Evolutionary conservation across 2,797 vertebrate genomes (phyloP).

Genomic region (Pipistrellus pygmaeus): DNA sequence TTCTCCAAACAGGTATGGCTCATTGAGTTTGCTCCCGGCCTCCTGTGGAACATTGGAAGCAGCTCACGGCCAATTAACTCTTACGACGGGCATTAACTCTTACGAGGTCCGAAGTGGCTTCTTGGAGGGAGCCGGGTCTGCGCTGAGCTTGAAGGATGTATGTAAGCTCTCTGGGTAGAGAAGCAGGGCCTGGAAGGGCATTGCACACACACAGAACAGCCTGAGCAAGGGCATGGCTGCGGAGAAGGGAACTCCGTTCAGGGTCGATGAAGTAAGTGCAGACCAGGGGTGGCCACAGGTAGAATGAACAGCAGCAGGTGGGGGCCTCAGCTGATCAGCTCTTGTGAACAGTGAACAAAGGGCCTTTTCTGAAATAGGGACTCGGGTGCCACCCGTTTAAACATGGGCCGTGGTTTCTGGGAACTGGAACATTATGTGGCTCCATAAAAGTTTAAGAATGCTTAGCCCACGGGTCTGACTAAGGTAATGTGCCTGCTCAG

Average conservation of each 20-base stretch:
- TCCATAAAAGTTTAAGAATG: neutral
- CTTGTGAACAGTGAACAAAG: neutral
- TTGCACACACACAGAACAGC: neutral
- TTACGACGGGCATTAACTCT: neutral
- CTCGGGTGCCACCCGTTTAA: neutral
- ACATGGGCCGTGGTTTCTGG: neutral
- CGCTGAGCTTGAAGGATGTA: neutral
- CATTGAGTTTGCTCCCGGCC: neutral
- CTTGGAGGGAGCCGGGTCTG: fast-evolving
- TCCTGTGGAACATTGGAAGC: neutral
- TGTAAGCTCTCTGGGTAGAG: neutral
- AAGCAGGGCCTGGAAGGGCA: neutral
- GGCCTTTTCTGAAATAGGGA: neutral
- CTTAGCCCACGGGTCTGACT: neutral
- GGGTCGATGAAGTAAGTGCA: no score
- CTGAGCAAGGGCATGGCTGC: fast-evolving
- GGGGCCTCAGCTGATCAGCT: neutral
- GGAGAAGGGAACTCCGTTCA: neutral
- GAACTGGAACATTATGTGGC: fast-evolving
- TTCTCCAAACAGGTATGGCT: neutral
- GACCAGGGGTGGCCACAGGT: neutral
- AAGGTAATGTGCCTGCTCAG: neutral
- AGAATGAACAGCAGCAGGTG: neutral
- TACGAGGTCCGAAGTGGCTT: neutral
- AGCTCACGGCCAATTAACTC: neutral